Evolutionary conservation across 2,797 vertebrate species (phyloP), one percentile per base, ranked within the genome.

Genomic region (Eulemur mongoz): DNA sequence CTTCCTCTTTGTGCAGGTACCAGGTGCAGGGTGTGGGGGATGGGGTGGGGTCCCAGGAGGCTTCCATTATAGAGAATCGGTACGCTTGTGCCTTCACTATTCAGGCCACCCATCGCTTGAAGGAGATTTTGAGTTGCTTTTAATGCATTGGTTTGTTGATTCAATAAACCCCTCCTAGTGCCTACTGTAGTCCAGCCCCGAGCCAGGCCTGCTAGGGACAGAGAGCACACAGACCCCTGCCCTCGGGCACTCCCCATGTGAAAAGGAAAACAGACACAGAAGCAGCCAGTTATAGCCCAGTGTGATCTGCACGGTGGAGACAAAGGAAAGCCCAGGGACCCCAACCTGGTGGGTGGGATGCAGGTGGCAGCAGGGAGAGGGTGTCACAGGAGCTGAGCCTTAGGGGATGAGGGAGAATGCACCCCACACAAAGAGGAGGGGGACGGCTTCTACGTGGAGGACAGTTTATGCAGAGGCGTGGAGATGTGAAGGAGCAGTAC

Each of bases 1-100:
- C 10, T 99, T 99, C 96, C 98, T 99, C 32, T 99, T 99, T 35
- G 98, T 99, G 88, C 99, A 99, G 99, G 99, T 99, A 96, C 48
- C 48, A 7, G 38, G n/a, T 14, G 7, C 25, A 50, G 76, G 32
- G 59, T n/a, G 48, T 14, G 2, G 57, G 7, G 83, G 22, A 7
- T 30, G 78, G 13, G 52, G 23, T 5, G 5, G 32, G 14, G 23
- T 35, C 70, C 61, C 1, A 0, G 50, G 75, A 76, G 83, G 70
- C 38, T 38, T 48, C 75, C 5, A 0, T 61, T n/a, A n/a, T 83
- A 38, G 57, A 59, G 57, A 54, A 32, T n/a, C 57, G 45, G n/a
- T 17, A 13, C n/a, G 6, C n/a, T 32, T 79, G 61, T 27, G 57
- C 25, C 75, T 83, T 80, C 40, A 22, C 40, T 59, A 0, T 25